Percentiles rank a stretch among this genome's conserved stretches.
phyloP scores from a whole-genome alignment of 2,888 invertebrate species.

The Eurois occulta region DNA sequence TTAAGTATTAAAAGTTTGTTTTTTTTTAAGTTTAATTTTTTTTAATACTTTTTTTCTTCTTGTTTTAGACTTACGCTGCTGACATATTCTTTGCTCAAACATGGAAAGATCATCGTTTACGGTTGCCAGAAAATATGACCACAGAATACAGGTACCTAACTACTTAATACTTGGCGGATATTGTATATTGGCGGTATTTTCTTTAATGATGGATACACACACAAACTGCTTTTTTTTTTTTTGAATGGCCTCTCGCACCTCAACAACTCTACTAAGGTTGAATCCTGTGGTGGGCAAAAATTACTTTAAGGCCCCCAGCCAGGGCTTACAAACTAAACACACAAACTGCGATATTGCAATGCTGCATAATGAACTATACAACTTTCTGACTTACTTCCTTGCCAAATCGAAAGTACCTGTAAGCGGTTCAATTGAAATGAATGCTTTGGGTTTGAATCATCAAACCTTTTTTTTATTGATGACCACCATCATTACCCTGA shows the following conservation, averaged over 20 bases:
- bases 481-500: not conserved
- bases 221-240: no score
- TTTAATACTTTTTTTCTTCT: slow-evolving; percentile 15
- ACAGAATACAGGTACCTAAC: slow-evolving; percentile 94
- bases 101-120: slow-evolving; percentile 96
- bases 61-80: slow-evolving; percentile 94
- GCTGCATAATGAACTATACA: not conserved
- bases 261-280: no score
- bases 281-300: no score
- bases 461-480: not conserved
- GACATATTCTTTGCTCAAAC: slow-evolving; percentile 98
- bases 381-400: not conserved
- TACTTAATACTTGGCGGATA: not conserved
- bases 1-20: not conserved
- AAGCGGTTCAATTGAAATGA: not conserved
- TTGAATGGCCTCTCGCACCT: no score
- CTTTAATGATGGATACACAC: not conserved
- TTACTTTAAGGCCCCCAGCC: no score
- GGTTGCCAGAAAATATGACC: slow-evolving; percentile 97
- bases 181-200: no score
- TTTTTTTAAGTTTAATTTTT: not conserved
- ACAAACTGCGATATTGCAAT: not conserved
- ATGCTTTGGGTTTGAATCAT: not conserved
- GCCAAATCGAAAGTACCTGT: not conserved
- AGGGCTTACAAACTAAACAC: no score